Percentiles rank a stretch among this genome's conserved stretches.
These are phyloP conservation scores for Xestia rhomboidea DNA, from an alignment of 2,888 invertebrate genomes.

Conservation along the genomic window DNA sequence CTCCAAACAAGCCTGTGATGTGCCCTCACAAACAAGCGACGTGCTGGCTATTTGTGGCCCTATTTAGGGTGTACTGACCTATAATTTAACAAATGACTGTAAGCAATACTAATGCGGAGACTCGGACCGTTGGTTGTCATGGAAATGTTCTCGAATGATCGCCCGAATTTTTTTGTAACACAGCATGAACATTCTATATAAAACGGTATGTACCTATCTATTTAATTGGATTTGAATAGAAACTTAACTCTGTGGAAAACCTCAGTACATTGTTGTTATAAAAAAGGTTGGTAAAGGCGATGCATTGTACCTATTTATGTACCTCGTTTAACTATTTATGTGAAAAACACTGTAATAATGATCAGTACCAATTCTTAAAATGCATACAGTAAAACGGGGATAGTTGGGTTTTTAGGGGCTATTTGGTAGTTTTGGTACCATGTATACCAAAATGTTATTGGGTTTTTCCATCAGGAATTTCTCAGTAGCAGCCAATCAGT, in stretches of 20 bases:
- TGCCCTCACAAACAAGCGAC: conserved; percentile 72
- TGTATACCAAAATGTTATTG: too few relatives aligned
- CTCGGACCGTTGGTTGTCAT: conserved; percentile 9
- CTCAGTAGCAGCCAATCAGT: too few relatives aligned
- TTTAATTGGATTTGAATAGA: not conserved
- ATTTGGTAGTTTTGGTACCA: too few relatives aligned
- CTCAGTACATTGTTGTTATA: not conserved
- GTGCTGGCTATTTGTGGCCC: conserved; percentile 70
- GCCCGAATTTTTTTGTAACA: not conserved
- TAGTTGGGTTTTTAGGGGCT: too few relatives aligned
- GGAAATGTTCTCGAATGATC: not conserved
- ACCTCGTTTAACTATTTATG: not conserved
- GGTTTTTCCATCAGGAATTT: too few relatives aligned
- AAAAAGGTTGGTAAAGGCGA: not conserved
- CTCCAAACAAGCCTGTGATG: conserved; percentile 66
- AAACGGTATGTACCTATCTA: not conserved
- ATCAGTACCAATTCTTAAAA: not conserved
- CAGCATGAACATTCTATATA: not conserved
- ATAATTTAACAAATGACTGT: conserved; percentile 60
- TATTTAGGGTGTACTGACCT: conserved; percentile 61
- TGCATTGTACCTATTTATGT: not conserved
- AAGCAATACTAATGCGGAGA: conserved; percentile 33
- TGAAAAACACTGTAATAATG: not conserved
- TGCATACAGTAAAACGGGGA: too few relatives aligned
- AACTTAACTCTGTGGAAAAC: not conserved